These are phyloP conservation scores for Lagorchestes hirsutus DNA, from an alignment of 2,797 vertebrate genomes.

Conservation along the genomic window DNA sequence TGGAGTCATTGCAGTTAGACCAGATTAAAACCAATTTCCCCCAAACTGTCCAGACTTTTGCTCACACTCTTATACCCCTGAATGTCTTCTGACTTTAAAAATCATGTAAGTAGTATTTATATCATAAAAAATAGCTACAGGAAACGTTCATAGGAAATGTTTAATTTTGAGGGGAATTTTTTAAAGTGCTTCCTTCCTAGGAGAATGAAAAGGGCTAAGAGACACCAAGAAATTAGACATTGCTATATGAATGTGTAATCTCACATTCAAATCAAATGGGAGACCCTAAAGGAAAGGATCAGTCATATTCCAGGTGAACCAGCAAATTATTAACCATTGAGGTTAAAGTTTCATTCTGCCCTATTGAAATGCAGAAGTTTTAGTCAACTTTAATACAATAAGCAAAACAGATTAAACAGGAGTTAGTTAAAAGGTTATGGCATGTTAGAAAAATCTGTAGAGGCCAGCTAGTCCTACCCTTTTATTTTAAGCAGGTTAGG, in stretches of 20 bases:
- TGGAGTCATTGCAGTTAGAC: background rate
- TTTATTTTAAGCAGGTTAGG: background rate
- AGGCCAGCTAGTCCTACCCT: background rate
- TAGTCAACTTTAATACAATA: slow-evolving; percentile 24
- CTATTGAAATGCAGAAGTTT: background rate
- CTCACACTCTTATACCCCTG: background rate
- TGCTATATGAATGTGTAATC: background rate
- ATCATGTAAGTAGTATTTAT: background rate
- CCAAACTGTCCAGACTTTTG: background rate
- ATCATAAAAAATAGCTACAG: background rate
- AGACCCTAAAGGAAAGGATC: background rate
- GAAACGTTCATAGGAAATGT: background rate
- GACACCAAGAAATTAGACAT: background rate
- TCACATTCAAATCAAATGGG: background rate
- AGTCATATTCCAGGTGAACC: background rate
- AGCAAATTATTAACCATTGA: background rate
- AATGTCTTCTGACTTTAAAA: background rate
- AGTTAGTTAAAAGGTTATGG: background rate
- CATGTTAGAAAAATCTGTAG: background rate
- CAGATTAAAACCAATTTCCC: background rate
- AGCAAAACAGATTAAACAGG: background rate
- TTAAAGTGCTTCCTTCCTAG: background rate
- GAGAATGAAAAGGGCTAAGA: background rate
- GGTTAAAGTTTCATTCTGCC: background rate
- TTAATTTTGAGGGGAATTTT: background rate